Evolutionary conservation across 2,797 vertebrate genomes (phyloP).

Genomic region (Argentina silus): DNA sequence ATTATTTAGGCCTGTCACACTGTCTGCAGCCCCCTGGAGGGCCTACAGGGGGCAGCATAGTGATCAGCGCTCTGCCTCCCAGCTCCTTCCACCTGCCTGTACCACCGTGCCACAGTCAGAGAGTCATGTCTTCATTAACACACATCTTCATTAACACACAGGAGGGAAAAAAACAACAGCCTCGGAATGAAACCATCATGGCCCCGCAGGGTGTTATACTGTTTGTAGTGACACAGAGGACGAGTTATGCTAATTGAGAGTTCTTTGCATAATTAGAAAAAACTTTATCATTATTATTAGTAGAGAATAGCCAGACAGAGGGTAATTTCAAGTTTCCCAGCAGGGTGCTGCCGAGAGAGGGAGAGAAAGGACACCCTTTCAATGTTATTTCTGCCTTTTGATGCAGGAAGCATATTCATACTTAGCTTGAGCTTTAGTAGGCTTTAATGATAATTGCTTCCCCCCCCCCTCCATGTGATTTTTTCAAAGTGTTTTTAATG

Average conservation of each 20-base stretch:
- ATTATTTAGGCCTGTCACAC: conserved; percentile 39
- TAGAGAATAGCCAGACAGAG: conserved; percentile 78
- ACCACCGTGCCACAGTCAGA: conserved; percentile 8
- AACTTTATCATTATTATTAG: conserved; percentile 82
- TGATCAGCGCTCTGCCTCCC: conserved; percentile 30
- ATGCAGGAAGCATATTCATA: conserved; percentile 70
- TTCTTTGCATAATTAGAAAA: conserved; percentile 83
- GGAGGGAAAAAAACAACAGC: conserved; percentile 55
- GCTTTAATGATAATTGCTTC: conserved; percentile 83
- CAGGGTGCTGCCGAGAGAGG: conserved; percentile 73
- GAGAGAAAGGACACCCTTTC: conserved; percentile 73
- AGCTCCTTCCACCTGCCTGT: conserved; percentile 57
- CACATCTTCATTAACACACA: conserved; percentile 73
- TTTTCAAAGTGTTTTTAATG: conserved; percentile 76
- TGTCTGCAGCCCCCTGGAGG: conserved; percentile 43
- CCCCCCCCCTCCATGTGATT: conserved; percentile 74
- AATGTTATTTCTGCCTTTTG: conserved; percentile 77
- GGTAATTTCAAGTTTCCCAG: conserved; percentile 82
- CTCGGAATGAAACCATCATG: conserved; percentile 69
- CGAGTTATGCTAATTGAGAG: conserved; percentile 84
- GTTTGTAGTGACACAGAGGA: conserved; percentile 83
- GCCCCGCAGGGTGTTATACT: conserved; percentile 74
- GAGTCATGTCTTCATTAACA: conserved; percentile 66
- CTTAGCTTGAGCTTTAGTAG: conserved; percentile 75
- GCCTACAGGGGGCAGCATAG: conserved; percentile 70